These are phyloP conservation scores for Gymnorhina tibicen DNA, from an alignment of 2,113 vertebrate species.

Conservation along the genomic window DNA sequence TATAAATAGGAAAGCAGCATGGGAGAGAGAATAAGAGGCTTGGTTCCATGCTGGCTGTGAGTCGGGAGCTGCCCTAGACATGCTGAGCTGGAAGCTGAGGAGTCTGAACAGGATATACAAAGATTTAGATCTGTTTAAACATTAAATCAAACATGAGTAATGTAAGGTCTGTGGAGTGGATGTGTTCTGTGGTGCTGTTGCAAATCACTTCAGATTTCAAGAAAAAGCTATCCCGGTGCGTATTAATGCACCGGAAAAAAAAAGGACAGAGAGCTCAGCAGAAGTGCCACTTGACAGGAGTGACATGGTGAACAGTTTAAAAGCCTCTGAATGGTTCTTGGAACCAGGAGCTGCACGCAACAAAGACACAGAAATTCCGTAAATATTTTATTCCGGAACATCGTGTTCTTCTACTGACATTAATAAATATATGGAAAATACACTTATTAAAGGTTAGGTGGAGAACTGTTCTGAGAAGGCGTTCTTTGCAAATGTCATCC, in stretches of 20 bases:
- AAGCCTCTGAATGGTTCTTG: not conserved
- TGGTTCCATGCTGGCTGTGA: not conserved
- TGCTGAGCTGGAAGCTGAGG: not conserved
- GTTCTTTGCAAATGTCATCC: conserved; percentile 5
- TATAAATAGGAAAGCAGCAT: not conserved
- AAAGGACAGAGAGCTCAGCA: not conserved
- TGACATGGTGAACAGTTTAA: not conserved
- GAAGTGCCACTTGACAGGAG: not conserved
- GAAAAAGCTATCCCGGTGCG: not conserved
- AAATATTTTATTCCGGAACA: not conserved
- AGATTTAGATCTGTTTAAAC: not conserved
- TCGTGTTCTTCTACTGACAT: not conserved
- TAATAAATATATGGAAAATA: not conserved
- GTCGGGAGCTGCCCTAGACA: not conserved
- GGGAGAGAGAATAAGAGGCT: not conserved
- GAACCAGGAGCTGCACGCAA: not conserved
- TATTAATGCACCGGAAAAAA: not conserved
- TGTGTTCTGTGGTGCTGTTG: not conserved
- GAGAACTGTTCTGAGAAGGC: not conserved
- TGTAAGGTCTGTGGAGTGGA: not conserved
- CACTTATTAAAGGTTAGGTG: conserved; percentile 16
- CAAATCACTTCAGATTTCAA: not conserved
- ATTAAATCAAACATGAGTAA: not conserved
- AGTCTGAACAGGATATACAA: not conserved
- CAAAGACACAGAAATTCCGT: not conserved